These are phyloP conservation scores for Lamprotornis superbus DNA, from an alignment of 2,113 vertebrate species.

Conservation along the genomic window DNA sequence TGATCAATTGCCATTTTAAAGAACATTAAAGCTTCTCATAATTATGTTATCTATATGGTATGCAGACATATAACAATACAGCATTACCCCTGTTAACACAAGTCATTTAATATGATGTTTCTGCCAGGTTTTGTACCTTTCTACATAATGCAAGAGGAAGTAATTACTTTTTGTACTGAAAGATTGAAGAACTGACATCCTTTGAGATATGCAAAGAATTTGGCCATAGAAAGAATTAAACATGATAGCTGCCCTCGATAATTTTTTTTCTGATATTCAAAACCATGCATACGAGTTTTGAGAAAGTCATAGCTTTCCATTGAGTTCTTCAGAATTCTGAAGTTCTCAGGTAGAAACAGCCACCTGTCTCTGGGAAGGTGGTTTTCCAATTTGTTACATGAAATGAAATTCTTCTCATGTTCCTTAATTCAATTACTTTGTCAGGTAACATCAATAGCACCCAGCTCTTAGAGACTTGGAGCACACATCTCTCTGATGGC, in stretches of 20 bases:
- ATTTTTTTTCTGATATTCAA: not conserved
- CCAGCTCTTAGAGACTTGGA: not conserved
- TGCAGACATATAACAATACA: conserved; percentile 49
- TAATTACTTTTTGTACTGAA: conserved; percentile 56
- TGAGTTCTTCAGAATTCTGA: not conserved
- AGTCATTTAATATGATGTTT: conserved; percentile 48
- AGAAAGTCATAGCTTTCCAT: not conserved
- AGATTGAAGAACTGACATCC: not conserved
- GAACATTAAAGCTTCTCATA: conserved; percentile 46
- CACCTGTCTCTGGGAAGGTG: not conserved
- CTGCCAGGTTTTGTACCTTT: conserved; percentile 52
- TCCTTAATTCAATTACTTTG: not conserved
- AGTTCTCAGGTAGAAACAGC: not conserved
- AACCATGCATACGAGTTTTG: not conserved
- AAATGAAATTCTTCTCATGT: not conserved
- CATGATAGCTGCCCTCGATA: not conserved
- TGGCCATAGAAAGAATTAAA: not conserved
- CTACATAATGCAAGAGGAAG: conserved; percentile 63
- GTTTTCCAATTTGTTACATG: not conserved
- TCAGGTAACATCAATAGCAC: not conserved
- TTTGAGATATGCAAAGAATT: conserved; percentile 15
- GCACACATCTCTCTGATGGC: not conserved
- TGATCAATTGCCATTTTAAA: conserved; percentile 66
- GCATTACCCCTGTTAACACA: not conserved
- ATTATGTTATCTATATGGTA: conserved; percentile 58